Evolutionary conservation across 1,140 invertebrate genomes (phyloP).

Genomic region (Drosophila subpulchrella): DNA sequence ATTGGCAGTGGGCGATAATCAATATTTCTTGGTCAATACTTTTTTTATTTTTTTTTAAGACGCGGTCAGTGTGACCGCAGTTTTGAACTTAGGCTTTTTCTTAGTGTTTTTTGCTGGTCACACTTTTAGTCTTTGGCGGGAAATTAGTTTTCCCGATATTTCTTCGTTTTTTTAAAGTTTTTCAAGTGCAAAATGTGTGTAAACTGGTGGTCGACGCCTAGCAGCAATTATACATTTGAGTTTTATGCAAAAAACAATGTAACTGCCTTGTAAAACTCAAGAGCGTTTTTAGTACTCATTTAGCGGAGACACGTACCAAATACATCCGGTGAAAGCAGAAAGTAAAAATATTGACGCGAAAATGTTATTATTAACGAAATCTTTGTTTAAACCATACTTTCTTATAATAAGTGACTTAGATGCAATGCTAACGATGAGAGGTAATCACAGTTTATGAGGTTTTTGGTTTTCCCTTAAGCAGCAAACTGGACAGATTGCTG

Average conservation of each 20-base stretch:
- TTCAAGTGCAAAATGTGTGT: too few relatives aligned
- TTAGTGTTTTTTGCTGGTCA: background rate
- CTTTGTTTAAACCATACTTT: constrained; percentile 20
- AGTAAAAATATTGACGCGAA: background rate
- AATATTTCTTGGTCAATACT: constrained; percentile 4
- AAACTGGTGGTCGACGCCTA: too few relatives aligned
- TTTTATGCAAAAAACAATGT: too few relatives aligned
- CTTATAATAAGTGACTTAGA: constrained; percentile 48
- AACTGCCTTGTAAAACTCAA: too few relatives aligned
- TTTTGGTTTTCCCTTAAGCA: constrained; percentile 59
- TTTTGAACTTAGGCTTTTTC: too few relatives aligned
- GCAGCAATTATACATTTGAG: too few relatives aligned
- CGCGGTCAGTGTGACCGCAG: constrained; percentile 1
- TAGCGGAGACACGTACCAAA: background rate
- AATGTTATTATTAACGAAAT: background rate
- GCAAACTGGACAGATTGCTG: constrained; percentile 73
- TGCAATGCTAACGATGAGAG: constrained; percentile 26
- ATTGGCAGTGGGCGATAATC: background rate
- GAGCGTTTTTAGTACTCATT: background rate
- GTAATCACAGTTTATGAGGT: constrained; percentile 66
- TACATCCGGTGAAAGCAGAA: background rate
- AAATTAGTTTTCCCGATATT: background rate
- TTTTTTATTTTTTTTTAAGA: constrained; percentile 4
- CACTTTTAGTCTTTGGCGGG: background rate
- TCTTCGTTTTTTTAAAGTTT: too few relatives aligned